Evolutionary conservation across 1,140 invertebrate species (phyloP), one percentile per base, ranked within the genome.

Genomic region (Zaprionus davidi): DNA sequence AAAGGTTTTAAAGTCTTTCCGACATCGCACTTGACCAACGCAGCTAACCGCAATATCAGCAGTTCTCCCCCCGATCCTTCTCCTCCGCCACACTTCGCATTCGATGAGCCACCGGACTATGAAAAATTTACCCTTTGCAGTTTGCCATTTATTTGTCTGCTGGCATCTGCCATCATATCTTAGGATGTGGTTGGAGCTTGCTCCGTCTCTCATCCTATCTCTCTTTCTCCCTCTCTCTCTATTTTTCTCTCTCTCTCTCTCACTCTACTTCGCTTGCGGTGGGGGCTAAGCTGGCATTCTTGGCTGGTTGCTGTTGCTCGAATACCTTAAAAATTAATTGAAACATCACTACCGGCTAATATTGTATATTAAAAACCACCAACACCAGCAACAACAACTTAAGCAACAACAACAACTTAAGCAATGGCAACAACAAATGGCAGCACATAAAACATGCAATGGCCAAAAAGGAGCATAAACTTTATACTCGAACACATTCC

Each of bases 311-410:
- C 69, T 78, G 55, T 57, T 51, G 41, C 41, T 46, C 38, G 57
- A 55, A 68, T 77, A 90, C 81, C 81, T 85, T 90, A 90, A 82
- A 86, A 90, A 88, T 90, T 90, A 85, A 85, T 90, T 90, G 76
- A 90, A 90, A 77, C 85, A 90, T 90, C 85, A 85, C 72, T 79
- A 81, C 71, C 72, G 85, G 79, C 81, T 88, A 90, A 81, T 83
- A 88, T 81, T 76, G 85, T 76, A 69, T 84, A 80, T 87, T 87
- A 88, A 87, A 82, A 87, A 80, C 58, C 44, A 62, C 9, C 57
- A 53, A 9, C 67, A 51, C 17, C n/a, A 63, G 49, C 46, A 56
- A 51, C 60, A 76, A 71, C 34, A 56, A 17, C 63, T 31, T 31
- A 31, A 31, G 28, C 7, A 24, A 26, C 38, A 51, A 51, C 53